A percentile compares a stretch with the other conserved stretches of the same genome.
Conservation (phyloP, 2,113 vertebrate genomes). For the Trematocara nigrifrons region DNA sequence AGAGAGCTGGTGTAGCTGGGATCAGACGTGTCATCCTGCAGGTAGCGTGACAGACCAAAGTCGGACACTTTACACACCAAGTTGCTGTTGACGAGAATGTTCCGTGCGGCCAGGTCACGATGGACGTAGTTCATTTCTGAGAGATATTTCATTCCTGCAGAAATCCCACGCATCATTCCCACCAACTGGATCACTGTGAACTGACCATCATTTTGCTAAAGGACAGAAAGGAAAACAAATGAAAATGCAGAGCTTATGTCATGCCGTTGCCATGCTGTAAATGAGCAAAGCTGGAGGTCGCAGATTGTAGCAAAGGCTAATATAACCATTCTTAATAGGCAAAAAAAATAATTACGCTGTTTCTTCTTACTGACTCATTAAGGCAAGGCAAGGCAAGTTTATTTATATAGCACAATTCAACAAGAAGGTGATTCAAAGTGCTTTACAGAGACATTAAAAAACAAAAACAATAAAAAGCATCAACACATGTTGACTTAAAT, state of each 20-base stretch:
- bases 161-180: slow-evolving; percentile 95
- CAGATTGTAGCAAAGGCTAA: neutral
- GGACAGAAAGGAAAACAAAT: slow-evolving; percentile 1
- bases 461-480: no score
- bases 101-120: slow-evolving; percentile 92
- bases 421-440: no score
- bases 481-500: neutral
- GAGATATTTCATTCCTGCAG: slow-evolving; percentile 96
- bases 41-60: slow-evolving; percentile 94
- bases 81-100: slow-evolving; percentile 98
- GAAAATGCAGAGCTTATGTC: neutral
- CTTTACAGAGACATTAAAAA: no score
- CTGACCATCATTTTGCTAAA: slow-evolving; percentile 96
- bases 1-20: slow-evolving; percentile 98
- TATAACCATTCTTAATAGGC: neutral
- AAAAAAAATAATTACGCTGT: neutral
- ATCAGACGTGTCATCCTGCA: slow-evolving; percentile 95
- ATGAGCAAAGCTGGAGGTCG: neutral
- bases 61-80: slow-evolving; percentile 97
- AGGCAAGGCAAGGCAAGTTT: no score
- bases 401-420: no score
- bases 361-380: neutral
- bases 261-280: neutral
- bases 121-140: slow-evolving; percentile 98
- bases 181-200: slow-evolving; percentile 98